Evolutionary conservation across 2,888 invertebrate species (phyloP).

Genomic region (Xylota segnis): DNA sequence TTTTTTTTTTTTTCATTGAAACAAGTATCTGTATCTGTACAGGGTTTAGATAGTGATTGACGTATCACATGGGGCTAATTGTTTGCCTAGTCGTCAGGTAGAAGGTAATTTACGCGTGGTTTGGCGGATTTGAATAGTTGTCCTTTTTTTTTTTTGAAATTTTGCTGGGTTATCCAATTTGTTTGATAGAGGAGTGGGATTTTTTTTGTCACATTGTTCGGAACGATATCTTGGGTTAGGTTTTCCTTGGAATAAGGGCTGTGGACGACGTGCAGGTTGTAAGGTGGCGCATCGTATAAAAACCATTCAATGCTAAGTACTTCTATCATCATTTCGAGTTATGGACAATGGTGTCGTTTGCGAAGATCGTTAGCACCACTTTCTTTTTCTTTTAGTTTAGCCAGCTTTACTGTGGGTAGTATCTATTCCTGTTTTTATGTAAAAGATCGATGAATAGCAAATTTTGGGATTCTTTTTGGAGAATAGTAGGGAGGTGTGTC

Average conservation of each 20-base stretch:
- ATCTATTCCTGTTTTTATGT: neutral
- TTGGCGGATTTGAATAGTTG: neutral
- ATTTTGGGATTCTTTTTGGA: neutral
- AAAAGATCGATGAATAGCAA: neutral
- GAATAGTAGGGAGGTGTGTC: neutral
- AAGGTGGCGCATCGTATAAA: slow-evolving; percentile 16
- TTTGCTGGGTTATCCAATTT: neutral
- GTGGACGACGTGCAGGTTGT: slow-evolving; percentile 59
- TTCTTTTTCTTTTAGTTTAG: neutral
- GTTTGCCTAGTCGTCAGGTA: neutral
- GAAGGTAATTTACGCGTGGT: neutral
- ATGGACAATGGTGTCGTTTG: neutral
- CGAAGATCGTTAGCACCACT: neutral
- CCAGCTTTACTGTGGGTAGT: neutral
- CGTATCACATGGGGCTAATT: neutral
- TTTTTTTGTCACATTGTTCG: neutral
- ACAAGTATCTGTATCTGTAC: neutral
- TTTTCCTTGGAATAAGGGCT: slow-evolving; percentile 16
- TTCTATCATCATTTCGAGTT: neutral
- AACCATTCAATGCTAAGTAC: neutral
- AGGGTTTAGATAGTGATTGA: neutral
- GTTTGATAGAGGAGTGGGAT: neutral
- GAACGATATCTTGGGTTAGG: neutral
- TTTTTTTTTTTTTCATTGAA: slow-evolving; percentile 6
- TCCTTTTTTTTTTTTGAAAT: neutral